These are phyloP conservation scores for Drosophila pruinosa DNA, from an alignment of 1,140 invertebrate genomes.

Conservation along the genomic window DNA sequence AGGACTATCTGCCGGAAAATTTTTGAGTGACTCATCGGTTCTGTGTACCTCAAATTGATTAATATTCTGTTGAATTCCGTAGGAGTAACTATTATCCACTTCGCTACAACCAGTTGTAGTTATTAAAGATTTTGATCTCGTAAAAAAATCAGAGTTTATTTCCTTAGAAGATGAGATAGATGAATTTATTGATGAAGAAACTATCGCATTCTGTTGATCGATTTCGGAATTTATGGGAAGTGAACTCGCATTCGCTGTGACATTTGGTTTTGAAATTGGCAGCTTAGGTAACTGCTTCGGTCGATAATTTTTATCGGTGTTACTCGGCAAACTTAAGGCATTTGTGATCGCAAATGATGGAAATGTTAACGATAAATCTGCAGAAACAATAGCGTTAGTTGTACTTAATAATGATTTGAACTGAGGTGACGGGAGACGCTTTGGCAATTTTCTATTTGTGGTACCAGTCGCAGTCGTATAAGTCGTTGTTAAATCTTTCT, in stretches of 20 bases:
- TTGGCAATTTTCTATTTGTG: constrained; percentile 78
- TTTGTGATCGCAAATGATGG: not conserved
- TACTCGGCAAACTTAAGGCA: constrained; percentile 8
- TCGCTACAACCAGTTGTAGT: not conserved
- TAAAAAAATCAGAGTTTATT: not conserved
- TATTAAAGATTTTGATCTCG: not conserved
- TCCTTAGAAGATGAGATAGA: not conserved
- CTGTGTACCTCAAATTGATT: not conserved
- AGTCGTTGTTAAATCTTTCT: not conserved
- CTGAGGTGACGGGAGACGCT: constrained; percentile 62
- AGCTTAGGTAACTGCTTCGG: constrained; percentile 68
- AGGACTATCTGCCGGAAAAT: not conserved
- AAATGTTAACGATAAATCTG: constrained; percentile 18
- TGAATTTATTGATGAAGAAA: not conserved
- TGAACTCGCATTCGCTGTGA: constrained; percentile 6
- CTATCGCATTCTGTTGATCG: too few relatives aligned
- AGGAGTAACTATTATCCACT: too few relatives aligned
- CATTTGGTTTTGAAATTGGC: constrained; percentile 32
- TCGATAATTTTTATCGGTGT: constrained; percentile 38
- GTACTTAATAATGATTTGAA: constrained; percentile 29
- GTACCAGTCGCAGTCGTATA: constrained; percentile 9
- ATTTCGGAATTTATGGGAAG: constrained; percentile 29
- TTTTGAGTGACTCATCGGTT: not conserved
- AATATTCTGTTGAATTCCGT: not conserved
- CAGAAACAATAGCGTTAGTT: not conserved